Percentiles rank a stretch among this genome's conserved stretches.
phyloP scores from a whole-genome alignment of 1,140 invertebrate species.

The Cyrtorhinus lividipennis region DNA sequence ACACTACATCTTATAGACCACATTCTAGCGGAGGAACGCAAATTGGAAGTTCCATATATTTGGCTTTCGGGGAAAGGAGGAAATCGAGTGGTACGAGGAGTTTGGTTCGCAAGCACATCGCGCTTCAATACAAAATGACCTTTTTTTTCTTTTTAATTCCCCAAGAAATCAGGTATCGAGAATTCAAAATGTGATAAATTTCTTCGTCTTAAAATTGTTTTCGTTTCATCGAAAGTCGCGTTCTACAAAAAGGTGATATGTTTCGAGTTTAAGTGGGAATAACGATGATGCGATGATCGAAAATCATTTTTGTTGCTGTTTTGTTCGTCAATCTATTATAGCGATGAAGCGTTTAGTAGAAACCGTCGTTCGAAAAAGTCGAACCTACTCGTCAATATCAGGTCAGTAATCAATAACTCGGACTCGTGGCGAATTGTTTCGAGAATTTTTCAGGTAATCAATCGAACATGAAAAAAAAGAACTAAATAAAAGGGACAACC shows the following conservation, averaged over 20 bases:
- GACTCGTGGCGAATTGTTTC: no score
- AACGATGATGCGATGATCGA: not conserved
- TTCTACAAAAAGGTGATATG: constrained; percentile 2
- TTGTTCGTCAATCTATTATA: not conserved
- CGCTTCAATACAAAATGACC: not conserved
- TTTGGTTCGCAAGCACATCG: not conserved
- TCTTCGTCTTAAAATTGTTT: not conserved
- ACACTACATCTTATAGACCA: constrained; percentile 22
- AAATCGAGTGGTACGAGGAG: not conserved
- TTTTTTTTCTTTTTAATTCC: constrained; percentile 5
- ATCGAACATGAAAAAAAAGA: not conserved
- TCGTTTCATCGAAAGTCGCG: not conserved
- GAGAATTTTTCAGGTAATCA: no score
- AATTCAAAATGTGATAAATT: not conserved
- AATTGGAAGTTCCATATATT: constrained; percentile 8
- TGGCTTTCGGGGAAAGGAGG: constrained; percentile 8
- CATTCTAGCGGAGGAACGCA: constrained; percentile 19
- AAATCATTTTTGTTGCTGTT: not conserved
- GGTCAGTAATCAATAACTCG: not conserved
- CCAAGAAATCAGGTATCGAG: no score
- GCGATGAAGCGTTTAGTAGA: not conserved
- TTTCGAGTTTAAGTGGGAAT: not conserved
- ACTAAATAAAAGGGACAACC: not conserved
- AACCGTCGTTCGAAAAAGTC: not conserved
- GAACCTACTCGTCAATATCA: no score